These are phyloP conservation scores for Forpus xanthops DNA, from an alignment of 2,797 vertebrate species.

Conservation along the genomic window DNA sequence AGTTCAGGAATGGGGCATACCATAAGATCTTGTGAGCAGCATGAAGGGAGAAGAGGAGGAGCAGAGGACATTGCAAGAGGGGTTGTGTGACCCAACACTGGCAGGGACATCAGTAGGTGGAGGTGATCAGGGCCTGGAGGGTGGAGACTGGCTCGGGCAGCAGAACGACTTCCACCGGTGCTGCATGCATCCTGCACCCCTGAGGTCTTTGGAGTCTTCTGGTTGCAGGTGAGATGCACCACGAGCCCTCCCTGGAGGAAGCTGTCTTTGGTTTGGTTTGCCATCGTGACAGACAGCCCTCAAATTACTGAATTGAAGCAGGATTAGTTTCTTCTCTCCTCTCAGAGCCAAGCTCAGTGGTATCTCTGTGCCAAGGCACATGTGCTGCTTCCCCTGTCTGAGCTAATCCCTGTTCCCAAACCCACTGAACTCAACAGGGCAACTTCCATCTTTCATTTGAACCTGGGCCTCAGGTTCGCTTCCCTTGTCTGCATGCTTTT, in stretches of 20 bases:
- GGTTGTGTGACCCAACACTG: neutral
- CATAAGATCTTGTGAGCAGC: neutral
- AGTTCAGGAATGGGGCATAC: accelerated
- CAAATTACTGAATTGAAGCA: neutral
- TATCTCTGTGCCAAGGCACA: neutral
- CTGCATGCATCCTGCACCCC: neutral
- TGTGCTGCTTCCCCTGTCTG: neutral
- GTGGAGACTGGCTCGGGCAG: neutral
- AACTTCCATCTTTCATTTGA: neutral
- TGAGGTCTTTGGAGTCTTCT: neutral
- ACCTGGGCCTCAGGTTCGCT: neutral
- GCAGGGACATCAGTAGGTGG: neutral
- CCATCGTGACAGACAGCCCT: neutral
- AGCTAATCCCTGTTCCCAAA: neutral
- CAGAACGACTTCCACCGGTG: neutral
- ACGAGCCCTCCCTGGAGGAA: neutral
- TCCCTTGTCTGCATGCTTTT: neutral
- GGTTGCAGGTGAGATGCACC: neutral
- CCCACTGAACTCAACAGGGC: neutral
- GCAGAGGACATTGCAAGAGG: neutral
- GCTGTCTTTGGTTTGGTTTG: neutral
- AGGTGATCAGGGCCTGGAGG: neutral
- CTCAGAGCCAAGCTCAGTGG: accelerated
- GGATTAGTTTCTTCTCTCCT: neutral
- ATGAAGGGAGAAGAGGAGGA: neutral